These are phyloP conservation scores for Ophion slaviceki DNA, from an alignment of 2,888 invertebrate genomes.

Conservation along the genomic window DNA sequence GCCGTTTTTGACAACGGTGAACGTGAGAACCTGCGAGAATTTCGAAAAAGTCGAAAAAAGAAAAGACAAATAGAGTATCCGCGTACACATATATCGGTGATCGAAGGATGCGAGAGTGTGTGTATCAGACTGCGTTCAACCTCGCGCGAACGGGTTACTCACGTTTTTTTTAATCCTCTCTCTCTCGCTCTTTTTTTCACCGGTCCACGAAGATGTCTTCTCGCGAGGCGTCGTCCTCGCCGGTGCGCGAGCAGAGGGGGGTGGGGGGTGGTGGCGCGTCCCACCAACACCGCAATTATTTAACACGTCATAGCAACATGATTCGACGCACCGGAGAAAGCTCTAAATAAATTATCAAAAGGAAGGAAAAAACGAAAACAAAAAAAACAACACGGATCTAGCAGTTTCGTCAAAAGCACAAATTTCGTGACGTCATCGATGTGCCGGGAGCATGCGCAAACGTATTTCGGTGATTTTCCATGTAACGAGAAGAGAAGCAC, in stretches of 20 bases:
- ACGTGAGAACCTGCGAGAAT: conserved; percentile 40
- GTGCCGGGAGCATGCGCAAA: conserved; percentile 81
- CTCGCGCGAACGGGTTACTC: conserved; percentile 72
- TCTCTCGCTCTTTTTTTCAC: conserved; percentile 65
- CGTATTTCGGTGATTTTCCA: conserved; percentile 83
- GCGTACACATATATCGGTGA: conserved; percentile 32
- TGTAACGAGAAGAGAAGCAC: conserved; percentile 72
- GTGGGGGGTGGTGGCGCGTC: conserved; percentile 22
- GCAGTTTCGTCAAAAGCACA: conserved; percentile 80
- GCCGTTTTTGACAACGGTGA: conserved; percentile 47
- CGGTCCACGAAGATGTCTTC: conserved; percentile 58
- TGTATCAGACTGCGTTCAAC: conserved; percentile 70
- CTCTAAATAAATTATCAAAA: conserved; percentile 30
- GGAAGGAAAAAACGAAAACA: conserved; percentile 41
- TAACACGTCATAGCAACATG: conserved; percentile 76
- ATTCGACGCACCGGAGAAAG: conserved; percentile 63
- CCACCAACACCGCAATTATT: conserved; percentile 70
- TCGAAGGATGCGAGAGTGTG: conserved; percentile 19
- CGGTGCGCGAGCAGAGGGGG: conserved; percentile 3
- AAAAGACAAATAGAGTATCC: conserved; percentile 33
- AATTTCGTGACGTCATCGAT: conserved; percentile 83
- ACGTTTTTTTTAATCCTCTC: conserved; percentile 65
- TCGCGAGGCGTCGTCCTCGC: conserved; percentile 49
- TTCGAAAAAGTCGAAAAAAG: conserved; percentile 50
- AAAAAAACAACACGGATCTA: conserved; percentile 47